Base-by-base conservation (phyloP, 2,113 vertebrate species). In the Myiopsitta monachus region DNA sequence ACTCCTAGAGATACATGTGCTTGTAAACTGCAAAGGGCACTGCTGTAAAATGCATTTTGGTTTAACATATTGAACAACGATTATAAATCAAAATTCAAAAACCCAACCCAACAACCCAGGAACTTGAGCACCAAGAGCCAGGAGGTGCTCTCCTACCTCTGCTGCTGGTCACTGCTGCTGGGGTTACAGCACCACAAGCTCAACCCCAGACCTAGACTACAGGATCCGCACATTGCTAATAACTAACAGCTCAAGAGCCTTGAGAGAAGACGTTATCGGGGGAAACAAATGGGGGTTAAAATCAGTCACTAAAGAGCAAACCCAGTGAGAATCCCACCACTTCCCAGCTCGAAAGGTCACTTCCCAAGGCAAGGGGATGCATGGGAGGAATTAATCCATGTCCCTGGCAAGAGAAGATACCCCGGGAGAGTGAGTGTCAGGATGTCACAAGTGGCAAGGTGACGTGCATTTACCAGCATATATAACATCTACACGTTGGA, bases 401-500 rank as follows among this genome's bases (percentile, higher is more conserved):
- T 49, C 27, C 78, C 63, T 36, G 68, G 72, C 75, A 90, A 69
- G 79, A 52, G 41, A 28, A 75, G 81, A 44, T 47, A n/a, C 28
- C 83, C 74, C 69, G 74, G 11, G 84, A 95, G 41, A 84, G 63
- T 6, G 12, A 78, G 68, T 52, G 49, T 95, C 91, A 83, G 73
- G 51, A 72, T 92, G 74, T 87, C 95, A 91, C 66, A 30, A 36
- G 55, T 31, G 67, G 81, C 4, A 6, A 91, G 66, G 54, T 54
- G 91, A 83, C 93, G 74, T 85, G 78, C 91, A 27, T 89, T 91
- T 91, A 69, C 70, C 91, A 69, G 94, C 84, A 33, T 2, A 67
- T 72, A 84, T 31, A 94, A 83, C 87, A 95, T 89, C 84, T 36
- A 84, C 5, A 17, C 83, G 12, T 33, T 61, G 77, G 78, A 79